A percentile compares a stretch with the other conserved stretches of the same genome.
These are phyloP conservation scores for Morpho helenor DNA, from an alignment of 2,888 invertebrate species.

Conservation along the genomic window DNA sequence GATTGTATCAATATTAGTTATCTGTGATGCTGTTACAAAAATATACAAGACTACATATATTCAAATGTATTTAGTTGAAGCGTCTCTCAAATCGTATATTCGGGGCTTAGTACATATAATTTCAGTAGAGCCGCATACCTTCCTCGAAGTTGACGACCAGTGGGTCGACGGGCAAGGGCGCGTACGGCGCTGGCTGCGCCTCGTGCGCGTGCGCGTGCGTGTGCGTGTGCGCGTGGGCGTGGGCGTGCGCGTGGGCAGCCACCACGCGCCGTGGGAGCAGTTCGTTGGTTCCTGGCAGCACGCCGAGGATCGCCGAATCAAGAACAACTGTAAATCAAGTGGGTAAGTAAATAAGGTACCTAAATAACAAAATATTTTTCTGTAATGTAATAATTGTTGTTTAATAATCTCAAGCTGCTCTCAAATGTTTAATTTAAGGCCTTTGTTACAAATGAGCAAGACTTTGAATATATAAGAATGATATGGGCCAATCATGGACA, in stretches of 20 bases:
- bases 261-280: conserved; percentile 54
- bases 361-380: not conserved
- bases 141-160: conserved; percentile 89
- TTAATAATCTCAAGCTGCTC: too few species aligned
- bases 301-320: conserved; percentile 67
- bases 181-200: conserved; percentile 51
- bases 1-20: too few species aligned
- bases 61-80: conserved; percentile 5
- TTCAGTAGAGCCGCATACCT: conserved; percentile 89
- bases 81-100: conserved; percentile 19
- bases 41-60: not conserved
- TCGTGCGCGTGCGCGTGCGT: conserved; percentile 35
- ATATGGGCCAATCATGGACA: too few species aligned
- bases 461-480: too few species aligned
- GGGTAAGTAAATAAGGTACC: not conserved
- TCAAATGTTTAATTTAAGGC: too few species aligned
- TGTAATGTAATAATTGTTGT: too few species aligned
- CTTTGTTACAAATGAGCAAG: too few species aligned
- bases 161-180: conserved; percentile 81
- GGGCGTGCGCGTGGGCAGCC: conserved; percentile 39
- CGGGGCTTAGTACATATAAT: conserved; percentile 60
- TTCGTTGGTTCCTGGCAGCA: conserved; percentile 55
- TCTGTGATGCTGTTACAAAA: too few species aligned
- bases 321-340: conserved; percentile 48
- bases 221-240: conserved; percentile 39